Conservation (phyloP, 2,888 invertebrate species). For the Aromia moschata region DNA sequence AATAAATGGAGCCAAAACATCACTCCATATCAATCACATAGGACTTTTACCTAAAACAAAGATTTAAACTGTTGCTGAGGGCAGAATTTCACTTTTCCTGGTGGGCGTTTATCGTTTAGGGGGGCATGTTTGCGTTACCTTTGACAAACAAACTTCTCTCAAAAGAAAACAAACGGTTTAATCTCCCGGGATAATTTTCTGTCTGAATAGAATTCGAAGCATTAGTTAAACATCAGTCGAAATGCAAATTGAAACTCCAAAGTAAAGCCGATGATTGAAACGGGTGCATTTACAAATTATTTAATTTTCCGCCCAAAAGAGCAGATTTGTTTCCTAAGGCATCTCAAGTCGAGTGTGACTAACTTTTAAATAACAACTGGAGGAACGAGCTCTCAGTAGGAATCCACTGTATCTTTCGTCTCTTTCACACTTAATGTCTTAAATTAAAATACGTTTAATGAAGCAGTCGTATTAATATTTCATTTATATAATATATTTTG, state of each 20-base stretch:
- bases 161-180: conserved; percentile 41
- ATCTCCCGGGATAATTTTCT: conserved; percentile 45
- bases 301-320: conserved; percentile 62
- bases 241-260: conserved; percentile 47
- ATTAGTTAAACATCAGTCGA: conserved; percentile 41
- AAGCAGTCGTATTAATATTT: too few relatives aligned
- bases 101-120: too few relatives aligned
- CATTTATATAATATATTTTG: too few relatives aligned
- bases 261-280: conserved; percentile 51
- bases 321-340: conserved; percentile 59
- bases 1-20: too few relatives aligned
- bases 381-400: conserved; percentile 34
- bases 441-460: too few relatives aligned
- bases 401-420: too few relatives aligned
- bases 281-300: conserved; percentile 60
- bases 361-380: conserved; percentile 55
- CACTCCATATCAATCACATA: too few relatives aligned
- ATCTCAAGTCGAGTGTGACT: conserved; percentile 57
- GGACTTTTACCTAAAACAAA: too few relatives aligned
- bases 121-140: conserved; percentile 4
- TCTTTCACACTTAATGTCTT: too few relatives aligned
- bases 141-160: background rate
- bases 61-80: too few relatives aligned
- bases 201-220: conserved; percentile 38
- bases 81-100: too few relatives aligned